These are phyloP conservation scores for Oreamnos americanus DNA, from an alignment of 2,113 vertebrate genomes.

Conservation along the genomic window DNA sequence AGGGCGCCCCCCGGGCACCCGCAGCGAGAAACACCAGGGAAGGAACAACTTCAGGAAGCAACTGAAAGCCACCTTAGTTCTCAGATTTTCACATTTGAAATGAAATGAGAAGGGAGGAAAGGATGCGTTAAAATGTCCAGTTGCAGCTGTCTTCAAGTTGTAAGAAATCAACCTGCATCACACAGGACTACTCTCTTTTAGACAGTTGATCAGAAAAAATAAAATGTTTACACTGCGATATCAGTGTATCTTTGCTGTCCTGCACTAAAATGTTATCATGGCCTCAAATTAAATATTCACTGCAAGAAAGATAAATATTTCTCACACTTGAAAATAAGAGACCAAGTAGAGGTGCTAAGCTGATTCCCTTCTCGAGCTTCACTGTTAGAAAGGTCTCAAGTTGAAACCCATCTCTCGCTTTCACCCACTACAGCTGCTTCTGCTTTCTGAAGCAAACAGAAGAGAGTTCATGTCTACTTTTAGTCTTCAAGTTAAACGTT, in stretches of 20 bases:
- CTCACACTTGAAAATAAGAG: not conserved
- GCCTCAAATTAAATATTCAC: constrained; percentile 4
- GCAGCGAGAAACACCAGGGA: not conserved
- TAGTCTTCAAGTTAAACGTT: not conserved
- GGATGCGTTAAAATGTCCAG: not conserved
- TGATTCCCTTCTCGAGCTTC: not conserved
- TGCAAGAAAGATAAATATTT: constrained; percentile 16
- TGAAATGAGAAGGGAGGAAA: not conserved
- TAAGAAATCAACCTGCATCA: constrained; percentile 19
- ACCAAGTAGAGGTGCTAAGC: not conserved
- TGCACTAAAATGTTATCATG: not conserved
- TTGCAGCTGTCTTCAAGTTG: constrained; percentile 14
- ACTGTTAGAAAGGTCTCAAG: not conserved
- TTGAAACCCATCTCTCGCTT: not conserved
- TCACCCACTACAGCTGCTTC: not conserved
- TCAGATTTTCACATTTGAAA: constrained; percentile 8
- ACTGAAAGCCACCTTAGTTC: not conserved
- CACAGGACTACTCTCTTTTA: not conserved
- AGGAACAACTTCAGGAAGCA: not conserved
- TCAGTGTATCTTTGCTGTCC: not conserved
- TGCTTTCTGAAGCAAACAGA: constrained; percentile 12
- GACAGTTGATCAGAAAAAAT: not conserved
- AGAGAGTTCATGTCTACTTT: constrained; percentile 5
- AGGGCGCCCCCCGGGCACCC: not conserved
- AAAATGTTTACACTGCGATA: not conserved